Percentiles rank a stretch among this genome's conserved stretches.
phyloP scores from a whole-genome alignment of 2,797 vertebrate genomes.

The Nasua narica region DNA sequence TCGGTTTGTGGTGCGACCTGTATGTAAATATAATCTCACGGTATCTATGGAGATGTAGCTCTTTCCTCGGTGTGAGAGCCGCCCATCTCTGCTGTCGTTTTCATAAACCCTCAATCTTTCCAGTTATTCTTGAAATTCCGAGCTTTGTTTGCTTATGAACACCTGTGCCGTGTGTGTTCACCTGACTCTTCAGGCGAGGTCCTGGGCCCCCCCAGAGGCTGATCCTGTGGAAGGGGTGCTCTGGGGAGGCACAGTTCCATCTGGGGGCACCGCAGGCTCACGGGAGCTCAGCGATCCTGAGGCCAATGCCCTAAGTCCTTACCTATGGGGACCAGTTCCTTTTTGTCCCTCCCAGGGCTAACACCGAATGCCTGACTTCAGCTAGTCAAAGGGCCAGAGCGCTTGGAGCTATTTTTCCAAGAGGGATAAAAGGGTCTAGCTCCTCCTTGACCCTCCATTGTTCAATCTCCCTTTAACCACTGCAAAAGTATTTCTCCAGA shows the following conservation, averaged over 20 bases:
- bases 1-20: too few relatives aligned
- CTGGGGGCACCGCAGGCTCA: rapidly evolving
- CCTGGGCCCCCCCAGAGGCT: rapidly evolving
- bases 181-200: neutral
- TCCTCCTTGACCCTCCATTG: neutral
- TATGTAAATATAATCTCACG: neutral
- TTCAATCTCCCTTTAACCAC: neutral
- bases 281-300: rapidly evolving
- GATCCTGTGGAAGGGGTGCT: rapidly evolving
- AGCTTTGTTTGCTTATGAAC: rapidly evolving
- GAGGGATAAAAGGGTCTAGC: neutral
- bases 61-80: neutral
- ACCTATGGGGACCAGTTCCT: neutral
- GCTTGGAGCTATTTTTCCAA: neutral
- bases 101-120: neutral
- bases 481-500: neutral
- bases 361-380: too few relatives aligned
- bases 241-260: rapidly evolving
- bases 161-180: rapidly evolving
- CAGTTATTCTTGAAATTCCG: neutral
- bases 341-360: neutral
- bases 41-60: rapidly evolving
- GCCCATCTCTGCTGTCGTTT: neutral
- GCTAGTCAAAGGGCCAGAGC: rapidly evolving
- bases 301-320: neutral